Percentiles rank a stretch among this genome's conserved stretches.
Evolutionary conservation across 2,113 vertebrate species (phyloP).

Genomic region (Acrocephalus arundinaceus): DNA sequence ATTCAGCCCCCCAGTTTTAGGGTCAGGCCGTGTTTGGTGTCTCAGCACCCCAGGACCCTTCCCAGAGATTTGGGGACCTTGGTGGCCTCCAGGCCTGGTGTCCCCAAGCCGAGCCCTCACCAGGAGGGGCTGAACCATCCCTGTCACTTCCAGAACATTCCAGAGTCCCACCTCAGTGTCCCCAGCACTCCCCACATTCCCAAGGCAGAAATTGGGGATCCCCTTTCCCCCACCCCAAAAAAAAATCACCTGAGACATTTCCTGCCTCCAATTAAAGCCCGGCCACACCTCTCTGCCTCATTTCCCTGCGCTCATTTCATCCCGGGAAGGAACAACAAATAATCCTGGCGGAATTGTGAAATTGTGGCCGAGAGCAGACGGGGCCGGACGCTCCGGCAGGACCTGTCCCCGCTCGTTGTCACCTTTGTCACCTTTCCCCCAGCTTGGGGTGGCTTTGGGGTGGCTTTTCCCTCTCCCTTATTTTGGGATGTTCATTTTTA

Average conservation of each 20-base stretch:
- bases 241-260: conserved; percentile 63
- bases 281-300: conserved; percentile 36
- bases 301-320: conserved; percentile 7
- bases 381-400: background rate
- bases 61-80: background rate
- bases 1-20: too few species aligned
- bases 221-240: background rate
- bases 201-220: too few species aligned
- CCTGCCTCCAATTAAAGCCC: conserved; percentile 23
- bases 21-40: fast-evolving
- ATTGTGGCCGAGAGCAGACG: conserved; percentile 28
- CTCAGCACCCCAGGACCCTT: fast-evolving
- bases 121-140: too few species aligned
- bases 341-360: conserved; percentile 36
- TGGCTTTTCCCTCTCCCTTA: background rate
- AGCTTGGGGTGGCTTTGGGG: fast-evolving
- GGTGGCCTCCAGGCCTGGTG: fast-evolving
- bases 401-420: background rate
- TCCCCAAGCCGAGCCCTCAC: too few species aligned
- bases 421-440: too few species aligned
- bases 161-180: background rate
- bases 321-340: conserved; percentile 28
- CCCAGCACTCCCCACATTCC: too few species aligned
- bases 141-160: background rate
- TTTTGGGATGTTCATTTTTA: too few species aligned